A percentile compares a stretch with the other conserved stretches of the same genome.
phyloP scores from a whole-genome alignment of 2,113 vertebrate species.

The Deroptyus accipitrinus region DNA sequence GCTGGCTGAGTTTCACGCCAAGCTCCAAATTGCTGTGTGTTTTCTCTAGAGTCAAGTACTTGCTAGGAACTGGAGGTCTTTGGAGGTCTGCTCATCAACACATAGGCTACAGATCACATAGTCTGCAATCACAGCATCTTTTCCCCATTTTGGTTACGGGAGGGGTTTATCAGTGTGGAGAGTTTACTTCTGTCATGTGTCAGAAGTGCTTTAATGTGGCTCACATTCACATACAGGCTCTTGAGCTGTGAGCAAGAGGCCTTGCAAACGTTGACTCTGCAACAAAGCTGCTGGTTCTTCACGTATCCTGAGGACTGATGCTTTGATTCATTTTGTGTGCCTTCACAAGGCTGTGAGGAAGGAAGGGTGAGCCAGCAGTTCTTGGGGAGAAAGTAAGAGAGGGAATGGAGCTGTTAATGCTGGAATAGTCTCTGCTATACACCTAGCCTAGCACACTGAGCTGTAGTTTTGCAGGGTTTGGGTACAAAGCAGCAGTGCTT shows the following conservation, averaged over 20 bases:
- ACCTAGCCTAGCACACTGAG: not conserved
- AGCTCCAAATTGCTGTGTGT: not conserved
- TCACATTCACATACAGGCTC: not conserved
- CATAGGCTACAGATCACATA: not conserved
- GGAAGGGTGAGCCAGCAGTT: not conserved
- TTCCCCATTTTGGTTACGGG: not conserved
- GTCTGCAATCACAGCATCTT: not conserved
- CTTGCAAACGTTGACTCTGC: not conserved
- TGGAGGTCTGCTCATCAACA: not conserved
- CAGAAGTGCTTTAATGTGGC: not conserved
- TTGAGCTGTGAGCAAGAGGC: not conserved
- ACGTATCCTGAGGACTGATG: not conserved
- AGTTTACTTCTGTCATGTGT: not conserved
- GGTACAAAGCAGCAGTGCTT: rapidly evolving
- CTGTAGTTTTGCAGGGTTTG: not conserved
- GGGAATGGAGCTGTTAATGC: not conserved
- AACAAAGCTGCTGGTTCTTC: not conserved
- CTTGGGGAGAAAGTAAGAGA: not conserved
- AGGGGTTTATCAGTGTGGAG: not conserved
- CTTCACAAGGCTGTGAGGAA: not conserved
- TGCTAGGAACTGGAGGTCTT: not conserved
- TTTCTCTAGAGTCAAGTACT: not conserved
- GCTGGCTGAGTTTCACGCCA: not conserved
- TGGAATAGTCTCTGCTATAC: not conserved
- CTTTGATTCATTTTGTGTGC: not conserved